These are phyloP conservation scores for Zoanthus sociatus DNA, from an alignment of 92 coral and sea anemone genomes.

Conservation along the genomic window DNA sequence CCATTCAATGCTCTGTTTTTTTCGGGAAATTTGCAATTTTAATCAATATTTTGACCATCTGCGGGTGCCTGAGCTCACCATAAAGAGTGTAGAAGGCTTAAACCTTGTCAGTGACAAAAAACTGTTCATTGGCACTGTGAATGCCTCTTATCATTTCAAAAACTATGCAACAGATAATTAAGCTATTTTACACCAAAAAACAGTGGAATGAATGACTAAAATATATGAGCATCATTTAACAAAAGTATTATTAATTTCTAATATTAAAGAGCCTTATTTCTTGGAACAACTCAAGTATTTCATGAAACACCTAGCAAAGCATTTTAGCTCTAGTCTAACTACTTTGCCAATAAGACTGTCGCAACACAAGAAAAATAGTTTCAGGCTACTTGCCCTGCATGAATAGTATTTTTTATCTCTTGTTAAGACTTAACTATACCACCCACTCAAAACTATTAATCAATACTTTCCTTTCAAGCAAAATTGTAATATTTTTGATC, in stretches of 20 bases:
- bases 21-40: too few relatives aligned
- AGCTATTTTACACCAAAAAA: conserved; percentile 5
- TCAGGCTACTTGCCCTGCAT: background rate
- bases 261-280: background rate
- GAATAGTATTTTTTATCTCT: conserved; percentile 20
- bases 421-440: background rate
- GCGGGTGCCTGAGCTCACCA: too few relatives aligned
- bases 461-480: background rate
- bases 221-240: conserved; percentile 20
- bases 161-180: conserved; percentile 20
- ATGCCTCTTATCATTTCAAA: conserved; percentile 20
- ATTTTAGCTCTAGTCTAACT: background rate
- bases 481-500: background rate
- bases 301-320: background rate
- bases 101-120: too few relatives aligned
- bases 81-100: too few relatives aligned
- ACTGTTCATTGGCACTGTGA: too few relatives aligned
- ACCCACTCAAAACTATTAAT: conserved; percentile 16
- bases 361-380: background rate
- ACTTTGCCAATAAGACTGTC: conserved; percentile 18
- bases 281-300: conserved; percentile 28
- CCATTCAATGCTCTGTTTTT: too few relatives aligned
- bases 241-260: conserved; percentile 22
- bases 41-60: too few relatives aligned
- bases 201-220: conserved; percentile 6